Conservation (phyloP, 1,140 invertebrate species). For the Lordiphosa stackelbergi region DNA sequence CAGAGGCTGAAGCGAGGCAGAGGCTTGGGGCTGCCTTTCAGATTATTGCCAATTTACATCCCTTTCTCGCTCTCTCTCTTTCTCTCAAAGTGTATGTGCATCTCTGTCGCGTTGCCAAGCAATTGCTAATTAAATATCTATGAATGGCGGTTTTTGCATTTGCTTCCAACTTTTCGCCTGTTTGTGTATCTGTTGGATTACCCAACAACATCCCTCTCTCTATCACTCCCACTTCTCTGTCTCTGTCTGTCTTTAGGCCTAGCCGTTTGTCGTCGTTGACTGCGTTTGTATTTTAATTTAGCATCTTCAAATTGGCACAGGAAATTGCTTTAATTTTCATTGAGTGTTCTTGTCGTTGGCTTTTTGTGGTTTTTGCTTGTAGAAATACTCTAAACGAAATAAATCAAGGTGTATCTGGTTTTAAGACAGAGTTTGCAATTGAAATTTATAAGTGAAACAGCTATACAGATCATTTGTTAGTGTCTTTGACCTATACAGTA, state of each 20-base stretch:
- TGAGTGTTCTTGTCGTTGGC: constrained; percentile 46
- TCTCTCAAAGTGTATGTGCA: constrained; percentile 2
- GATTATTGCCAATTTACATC: constrained; percentile 63
- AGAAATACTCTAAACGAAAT: too few species aligned
- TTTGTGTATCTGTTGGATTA: constrained; percentile 18
- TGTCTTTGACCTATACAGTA: too few species aligned
- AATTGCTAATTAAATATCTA: constrained; percentile 76
- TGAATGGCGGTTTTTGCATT: constrained; percentile 67
- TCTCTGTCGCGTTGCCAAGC: constrained; percentile 12
- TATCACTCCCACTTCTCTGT: constrained; percentile 5
- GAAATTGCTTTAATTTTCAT: constrained; percentile 75
- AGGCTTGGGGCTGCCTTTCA: constrained; percentile 28
- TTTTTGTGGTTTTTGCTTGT: not conserved
- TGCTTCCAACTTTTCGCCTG: constrained; percentile 17
- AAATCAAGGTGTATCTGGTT: too few species aligned
- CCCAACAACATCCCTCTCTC: constrained; percentile 6
- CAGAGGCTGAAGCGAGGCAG: constrained; percentile 5
- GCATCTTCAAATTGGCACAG: constrained; percentile 68
- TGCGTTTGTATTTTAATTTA: constrained; percentile 67
- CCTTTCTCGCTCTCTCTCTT: constrained; percentile 2
- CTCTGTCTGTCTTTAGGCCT: constrained; percentile 17
- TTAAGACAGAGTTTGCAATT: too few species aligned
- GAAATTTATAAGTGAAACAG: too few species aligned
- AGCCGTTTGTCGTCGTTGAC: constrained; percentile 4
- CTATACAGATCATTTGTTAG: too few species aligned